Base-by-base conservation (phyloP, 1,140 invertebrate genomes). In the Meloidogyne chitwoodi region DNA sequence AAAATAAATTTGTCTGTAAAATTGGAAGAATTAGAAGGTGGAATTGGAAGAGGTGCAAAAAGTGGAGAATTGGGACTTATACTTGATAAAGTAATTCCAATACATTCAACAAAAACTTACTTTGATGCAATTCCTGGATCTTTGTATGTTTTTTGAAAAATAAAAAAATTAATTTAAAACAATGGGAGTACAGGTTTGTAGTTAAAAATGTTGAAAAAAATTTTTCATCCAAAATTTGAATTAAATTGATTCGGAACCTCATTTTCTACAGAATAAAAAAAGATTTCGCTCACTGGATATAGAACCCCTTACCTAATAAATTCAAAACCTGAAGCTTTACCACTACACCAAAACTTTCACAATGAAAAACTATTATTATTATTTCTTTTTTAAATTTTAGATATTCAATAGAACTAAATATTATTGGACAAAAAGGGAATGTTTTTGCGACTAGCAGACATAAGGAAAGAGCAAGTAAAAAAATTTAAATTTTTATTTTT, bases 61-160 rank as follows among this genome's bases (percentile, higher is more conserved):
- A 64, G 12, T 8, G 64, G 38, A n/a, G 70, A 73, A 73, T 73
- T 73, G 11, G 70, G 70, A 0, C 22, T 64, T 27, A 29, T 73
- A 14, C 27, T 73, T 34, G 70, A 73, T n/a, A 73, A 62, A 34
- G 38, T 63, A n/a, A 2, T 73, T 41, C 70, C 70, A 24, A 63
- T 73, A 34, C 70, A 73, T 34, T n/a, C 64, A 41, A 56, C 24
- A 31, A 41, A 62, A 34, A 27, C 70, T 64, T 61, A 73, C 24
- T 61, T 73, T 64, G 64, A 64, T 31, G 27, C 56, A 16, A 56
- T 73, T 22, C 70, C 70, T n/a, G 70, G 70, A 14, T 73, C 70
- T 56, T 27, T 38, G 70, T 73, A 61, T 19, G n/a, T 67, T 56
- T 56, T 56, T 56, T 19, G 4, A 48, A 48, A 14, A 11, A 48